Evolutionary conservation across 2,113 vertebrate genomes (phyloP).

Genomic region (Cyprinodon tularosa): DNA sequence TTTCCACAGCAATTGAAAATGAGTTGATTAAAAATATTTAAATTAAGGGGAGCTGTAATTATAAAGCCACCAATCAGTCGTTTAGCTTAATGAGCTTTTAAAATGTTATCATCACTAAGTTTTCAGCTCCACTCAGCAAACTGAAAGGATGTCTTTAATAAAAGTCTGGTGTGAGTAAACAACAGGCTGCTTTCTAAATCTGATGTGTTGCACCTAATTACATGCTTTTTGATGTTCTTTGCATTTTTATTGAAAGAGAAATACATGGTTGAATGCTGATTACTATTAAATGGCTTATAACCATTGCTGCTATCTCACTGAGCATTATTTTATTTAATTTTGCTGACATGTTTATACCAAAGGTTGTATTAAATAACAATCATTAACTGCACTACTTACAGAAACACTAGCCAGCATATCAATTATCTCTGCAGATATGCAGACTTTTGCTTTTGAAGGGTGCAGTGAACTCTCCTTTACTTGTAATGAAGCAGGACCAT

Average conservation of each 20-base stretch:
- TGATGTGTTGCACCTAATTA: background rate
- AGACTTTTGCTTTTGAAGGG: too few relatives aligned
- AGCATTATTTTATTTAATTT: background rate
- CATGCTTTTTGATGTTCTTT: background rate
- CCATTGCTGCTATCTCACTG: background rate
- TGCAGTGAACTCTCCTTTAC: too few relatives aligned
- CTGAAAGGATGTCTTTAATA: background rate
- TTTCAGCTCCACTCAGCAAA: conserved; percentile 18
- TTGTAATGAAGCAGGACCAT: too few relatives aligned
- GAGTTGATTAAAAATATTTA: background rate
- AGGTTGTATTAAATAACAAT: too few relatives aligned
- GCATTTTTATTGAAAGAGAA: background rate
- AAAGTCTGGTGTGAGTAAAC: conserved; percentile 1
- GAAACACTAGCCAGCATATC: background rate
- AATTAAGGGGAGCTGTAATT: conserved; percentile 37
- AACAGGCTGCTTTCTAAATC: background rate
- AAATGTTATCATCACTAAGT: background rate
- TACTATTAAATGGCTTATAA: background rate
- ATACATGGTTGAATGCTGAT: background rate
- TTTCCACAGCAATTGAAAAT: background rate
- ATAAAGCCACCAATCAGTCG: conserved; percentile 42
- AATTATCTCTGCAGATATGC: too few relatives aligned
- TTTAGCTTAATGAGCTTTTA: conserved; percentile 35
- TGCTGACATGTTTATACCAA: too few relatives aligned
- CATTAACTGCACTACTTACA: too few relatives aligned